These are phyloP conservation scores for Arothron firmamentum DNA, from an alignment of 2,113 vertebrate species.

Conservation along the genomic window DNA sequence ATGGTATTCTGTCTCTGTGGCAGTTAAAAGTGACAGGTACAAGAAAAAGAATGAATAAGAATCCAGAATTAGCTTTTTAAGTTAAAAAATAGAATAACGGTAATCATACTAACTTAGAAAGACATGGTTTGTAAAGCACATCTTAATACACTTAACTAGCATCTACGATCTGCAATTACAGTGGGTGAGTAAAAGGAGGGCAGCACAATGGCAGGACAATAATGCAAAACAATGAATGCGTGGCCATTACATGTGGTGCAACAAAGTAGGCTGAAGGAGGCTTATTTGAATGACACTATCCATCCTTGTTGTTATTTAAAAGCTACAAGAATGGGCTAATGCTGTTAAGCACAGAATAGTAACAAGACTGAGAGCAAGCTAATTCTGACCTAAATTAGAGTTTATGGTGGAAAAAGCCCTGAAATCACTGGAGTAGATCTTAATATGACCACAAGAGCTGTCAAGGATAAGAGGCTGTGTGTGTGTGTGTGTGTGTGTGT, in stretches of 20 bases:
- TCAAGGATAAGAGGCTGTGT: conserved; percentile 68
- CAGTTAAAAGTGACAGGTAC: conserved; percentile 15
- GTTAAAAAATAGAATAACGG: too few species aligned
- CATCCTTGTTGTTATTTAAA: conserved; percentile 71
- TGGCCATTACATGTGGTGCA: conserved; percentile 49
- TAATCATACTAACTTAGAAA: too few species aligned
- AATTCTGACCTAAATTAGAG: conserved; percentile 75
- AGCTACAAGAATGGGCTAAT: conserved; percentile 71
- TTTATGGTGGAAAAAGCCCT: conserved; percentile 72
- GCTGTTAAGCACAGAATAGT: conserved; percentile 71
- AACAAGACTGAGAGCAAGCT: conserved; percentile 64
- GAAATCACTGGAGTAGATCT: conserved; percentile 72
- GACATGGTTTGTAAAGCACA: background rate
- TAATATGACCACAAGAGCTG: conserved; percentile 70
- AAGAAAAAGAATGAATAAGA: too few species aligned
- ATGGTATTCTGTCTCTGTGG: conserved; percentile 44
- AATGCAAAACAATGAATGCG: conserved; percentile 60
- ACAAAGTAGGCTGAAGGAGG: conserved; percentile 50
- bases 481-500: conserved; percentile 30
- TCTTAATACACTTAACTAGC: conserved; percentile 16
- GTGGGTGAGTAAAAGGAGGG: conserved; percentile 39
- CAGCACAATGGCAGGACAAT: conserved; percentile 48
- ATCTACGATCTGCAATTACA: conserved; percentile 28
- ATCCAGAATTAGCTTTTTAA: too few species aligned
- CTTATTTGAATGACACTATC: conserved; percentile 67